Evolutionary conservation across 2,113 vertebrate genomes (phyloP).

Genomic region (Notothenia rossii): DNA sequence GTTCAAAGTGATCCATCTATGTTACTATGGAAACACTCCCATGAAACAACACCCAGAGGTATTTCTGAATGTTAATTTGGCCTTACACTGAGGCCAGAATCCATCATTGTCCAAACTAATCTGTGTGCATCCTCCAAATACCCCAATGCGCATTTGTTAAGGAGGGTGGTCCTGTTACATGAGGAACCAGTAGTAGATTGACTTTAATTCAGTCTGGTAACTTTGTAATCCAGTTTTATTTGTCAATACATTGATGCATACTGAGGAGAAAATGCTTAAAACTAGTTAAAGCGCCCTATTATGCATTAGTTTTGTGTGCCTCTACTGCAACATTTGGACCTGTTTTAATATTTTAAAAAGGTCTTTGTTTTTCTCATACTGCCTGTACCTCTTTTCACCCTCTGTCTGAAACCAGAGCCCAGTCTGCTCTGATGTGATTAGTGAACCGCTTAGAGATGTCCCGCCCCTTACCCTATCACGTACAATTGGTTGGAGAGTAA

Average conservation of each 20-base stretch:
- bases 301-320: too few relatives aligned
- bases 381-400: too few relatives aligned
- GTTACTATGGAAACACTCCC: slow-evolving; percentile 76
- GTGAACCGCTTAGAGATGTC: too few relatives aligned
- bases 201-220: background rate
- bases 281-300: background rate
- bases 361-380: too few relatives aligned
- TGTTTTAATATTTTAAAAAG: too few relatives aligned
- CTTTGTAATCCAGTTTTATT: background rate
- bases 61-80: slow-evolving; percentile 63
- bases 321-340: too few relatives aligned
- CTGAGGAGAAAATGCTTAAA: background rate
- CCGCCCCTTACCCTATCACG: too few relatives aligned
- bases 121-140: background rate
- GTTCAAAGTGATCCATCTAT: slow-evolving; percentile 50
- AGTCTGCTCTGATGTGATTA: too few relatives aligned
- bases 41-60: slow-evolving; percentile 70
- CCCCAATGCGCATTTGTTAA: background rate
- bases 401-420: too few relatives aligned
- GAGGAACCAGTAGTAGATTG: background rate
- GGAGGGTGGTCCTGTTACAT: background rate
- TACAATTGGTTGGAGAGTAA: too few relatives aligned
- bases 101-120: slow-evolving; percentile 32
- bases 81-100: slow-evolving; percentile 25
- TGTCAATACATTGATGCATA: too few relatives aligned